Evolutionary conservation across 2,113 vertebrate genomes (phyloP).

Genomic region (Barbus barbus): DNA sequence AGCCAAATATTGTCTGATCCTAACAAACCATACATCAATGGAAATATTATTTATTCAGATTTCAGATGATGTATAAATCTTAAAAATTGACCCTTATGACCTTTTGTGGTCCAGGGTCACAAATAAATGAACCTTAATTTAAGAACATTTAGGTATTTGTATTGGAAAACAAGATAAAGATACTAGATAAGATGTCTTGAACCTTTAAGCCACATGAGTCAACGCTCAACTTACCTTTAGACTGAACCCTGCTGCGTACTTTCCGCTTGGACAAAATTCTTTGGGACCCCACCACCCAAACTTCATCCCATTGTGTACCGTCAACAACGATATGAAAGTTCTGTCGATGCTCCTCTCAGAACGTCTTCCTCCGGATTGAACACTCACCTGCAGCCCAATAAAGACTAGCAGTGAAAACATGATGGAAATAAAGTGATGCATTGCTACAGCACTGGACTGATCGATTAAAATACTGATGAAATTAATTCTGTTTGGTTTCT

Average conservation of each 20-base stretch:
- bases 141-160: too few relatives aligned
- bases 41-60: too few relatives aligned
- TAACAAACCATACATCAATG: too few relatives aligned
- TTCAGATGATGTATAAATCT: too few relatives aligned
- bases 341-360: neutral
- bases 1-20: too few relatives aligned
- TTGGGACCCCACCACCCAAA: conserved; percentile 9
- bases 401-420: neutral
- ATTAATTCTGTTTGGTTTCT: neutral
- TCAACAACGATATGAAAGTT: neutral
- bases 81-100: too few relatives aligned
- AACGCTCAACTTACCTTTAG: too few relatives aligned
- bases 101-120: too few relatives aligned
- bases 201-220: too few relatives aligned
- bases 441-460: neutral
- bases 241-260: conserved; percentile 41
- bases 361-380: neutral
- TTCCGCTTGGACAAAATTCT: conserved; percentile 12
- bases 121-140: too few relatives aligned
- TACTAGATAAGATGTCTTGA: too few relatives aligned
- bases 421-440: neutral
- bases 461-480: neutral
- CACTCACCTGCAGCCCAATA: neutral
- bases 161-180: too few relatives aligned
- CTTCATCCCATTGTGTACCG: neutral